Evolutionary conservation across 2,797 vertebrate species (phyloP).

Genomic region (Nasua narica): DNA sequence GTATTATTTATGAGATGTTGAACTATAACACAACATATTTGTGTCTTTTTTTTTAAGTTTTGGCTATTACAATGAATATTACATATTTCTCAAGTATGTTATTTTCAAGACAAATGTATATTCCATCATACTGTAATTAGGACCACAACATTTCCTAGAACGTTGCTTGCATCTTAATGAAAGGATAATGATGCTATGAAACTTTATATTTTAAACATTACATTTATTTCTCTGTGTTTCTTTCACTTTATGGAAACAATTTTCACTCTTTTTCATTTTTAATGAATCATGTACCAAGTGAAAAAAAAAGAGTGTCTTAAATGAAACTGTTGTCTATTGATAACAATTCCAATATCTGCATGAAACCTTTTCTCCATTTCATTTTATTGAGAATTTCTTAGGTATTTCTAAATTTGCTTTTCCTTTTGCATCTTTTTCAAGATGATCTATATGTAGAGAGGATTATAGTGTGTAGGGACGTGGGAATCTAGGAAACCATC

Average conservation of each 20-base stretch:
- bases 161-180: conserved; percentile 31
- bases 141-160: neutral
- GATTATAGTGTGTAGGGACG: neutral
- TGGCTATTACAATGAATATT: neutral
- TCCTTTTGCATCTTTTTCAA: neutral
- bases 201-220: conserved; percentile 10
- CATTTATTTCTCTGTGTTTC: conserved; percentile 44
- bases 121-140: conserved; percentile 42
- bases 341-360: neutral
- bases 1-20: conserved; percentile 17
- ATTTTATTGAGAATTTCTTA: neutral
- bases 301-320: conserved; percentile 35
- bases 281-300: neutral
- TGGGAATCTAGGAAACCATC: neutral
- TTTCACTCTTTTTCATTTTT: conserved; percentile 40
- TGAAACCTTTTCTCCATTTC: neutral
- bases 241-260: neutral
- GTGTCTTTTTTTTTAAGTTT: neutral
- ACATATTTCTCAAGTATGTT: neutral
- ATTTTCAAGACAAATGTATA: conserved; percentile 28
- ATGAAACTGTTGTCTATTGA: neutral
- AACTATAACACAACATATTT: neutral
- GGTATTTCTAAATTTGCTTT: neutral
- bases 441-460: neutral
- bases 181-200: neutral